These are phyloP conservation scores for Acanthoscelides obtectus DNA, from an alignment of 2,888 invertebrate species.

Conservation along the genomic window DNA sequence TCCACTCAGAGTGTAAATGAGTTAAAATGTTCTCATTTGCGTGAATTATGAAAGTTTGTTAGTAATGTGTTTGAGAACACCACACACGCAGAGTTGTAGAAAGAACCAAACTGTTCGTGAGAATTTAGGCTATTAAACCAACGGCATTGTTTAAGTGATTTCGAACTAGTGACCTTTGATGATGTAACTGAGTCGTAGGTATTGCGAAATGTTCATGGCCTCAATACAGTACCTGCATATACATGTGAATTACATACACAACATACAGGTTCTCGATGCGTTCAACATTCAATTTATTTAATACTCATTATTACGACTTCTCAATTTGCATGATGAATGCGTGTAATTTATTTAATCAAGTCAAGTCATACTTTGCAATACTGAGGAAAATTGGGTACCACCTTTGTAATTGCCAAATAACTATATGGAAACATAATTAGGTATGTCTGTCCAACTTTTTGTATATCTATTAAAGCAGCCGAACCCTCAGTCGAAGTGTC, in stretches of 20 bases:
- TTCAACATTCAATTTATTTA: neutral
- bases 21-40: neutral
- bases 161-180: slow-evolving; percentile 20
- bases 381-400: neutral
- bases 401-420: neutral
- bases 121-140: neutral
- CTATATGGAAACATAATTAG: too few species aligned
- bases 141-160: slow-evolving; percentile 1
- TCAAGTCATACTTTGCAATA: neutral
- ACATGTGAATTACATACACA: neutral
- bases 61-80: neutral
- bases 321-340: neutral
- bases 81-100: neutral
- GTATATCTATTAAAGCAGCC: too few species aligned
- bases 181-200: slow-evolving; percentile 10
- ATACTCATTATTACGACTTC: neutral
- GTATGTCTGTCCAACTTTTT: too few species aligned
- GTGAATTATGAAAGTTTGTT: neutral
- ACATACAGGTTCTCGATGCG: neutral
- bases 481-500: too few species aligned
- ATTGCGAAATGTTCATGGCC: neutral
- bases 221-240: neutral
- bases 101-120: neutral
- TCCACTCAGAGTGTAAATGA: neutral
- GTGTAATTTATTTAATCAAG: neutral